Evolutionary conservation across 2,797 vertebrate species (phyloP), one percentile per base, ranked within the genome.

Genomic region (Hemibagrus guttatus): DNA sequence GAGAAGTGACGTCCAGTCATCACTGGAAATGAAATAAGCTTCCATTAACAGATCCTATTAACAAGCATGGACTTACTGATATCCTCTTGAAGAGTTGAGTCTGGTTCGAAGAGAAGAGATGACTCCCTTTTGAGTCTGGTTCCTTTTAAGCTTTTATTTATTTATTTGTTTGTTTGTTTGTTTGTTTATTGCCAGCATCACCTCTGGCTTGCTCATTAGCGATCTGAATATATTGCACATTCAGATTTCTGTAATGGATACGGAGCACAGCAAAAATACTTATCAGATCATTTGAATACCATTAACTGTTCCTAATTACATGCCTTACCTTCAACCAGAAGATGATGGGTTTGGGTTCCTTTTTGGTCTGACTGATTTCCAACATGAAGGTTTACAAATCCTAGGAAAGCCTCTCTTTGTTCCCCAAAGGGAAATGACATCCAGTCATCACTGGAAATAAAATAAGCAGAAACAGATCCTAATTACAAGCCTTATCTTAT

Each of bases 381-480:
- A 56, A 5, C 26, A 19, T 76, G 3, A 21, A 26, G 49, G 82
- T 84, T 71, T 75, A 78, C 83, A 61, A 46, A 63, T n/a, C 81
- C 52, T 49, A 52, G 59, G 19, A 35, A 71, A 42, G n/a, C 42
- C 14, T 42, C 59, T 58, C 3, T 84, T 69, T 4, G 21, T 85
- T 17, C 64, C 26, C 58, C 16, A 12, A 26, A 61, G 54, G 4
- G 49, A 46, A 72, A 71, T 66, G 46, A 54, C 59, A 23, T 58
- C 58, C 42, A 35, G 16, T 76, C 49, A 9, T 31, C 13, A n/a
- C 7, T 68, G 31, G 21, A 19, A 58, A 21, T 79, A 35, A 68
- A 16, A 54, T 23, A 56, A 80, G 35, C 23, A 46, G 46, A 12
- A 72, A 26, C 19, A 46, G 69, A 46, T 72, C 69, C 23, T 72